Conservation (phyloP, 1,140 invertebrate genomes). For the Elymnias hypermnestra region DNA sequence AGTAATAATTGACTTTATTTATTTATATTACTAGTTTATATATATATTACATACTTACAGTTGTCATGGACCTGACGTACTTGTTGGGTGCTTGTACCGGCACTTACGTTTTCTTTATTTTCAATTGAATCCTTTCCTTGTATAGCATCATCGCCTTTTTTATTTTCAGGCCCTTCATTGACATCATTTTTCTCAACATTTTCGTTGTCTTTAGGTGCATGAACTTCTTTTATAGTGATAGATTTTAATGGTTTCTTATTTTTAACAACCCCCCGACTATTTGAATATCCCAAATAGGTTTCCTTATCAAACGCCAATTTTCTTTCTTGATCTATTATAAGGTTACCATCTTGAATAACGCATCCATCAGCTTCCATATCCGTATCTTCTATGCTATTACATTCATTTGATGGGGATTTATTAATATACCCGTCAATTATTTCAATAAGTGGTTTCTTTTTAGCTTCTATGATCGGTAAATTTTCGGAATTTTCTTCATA, state of each 20-base stretch:
- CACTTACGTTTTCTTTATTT: not conserved
- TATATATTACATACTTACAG: not conserved
- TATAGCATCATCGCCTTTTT: not conserved
- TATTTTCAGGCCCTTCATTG: not conserved
- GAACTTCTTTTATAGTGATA: slow-evolving; percentile 23
- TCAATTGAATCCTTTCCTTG: slow-evolving; percentile 9
- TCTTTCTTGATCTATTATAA: slow-evolving; percentile 38
- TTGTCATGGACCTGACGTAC: not conserved
- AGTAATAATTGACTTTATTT: too few relatives aligned
- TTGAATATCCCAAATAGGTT: not conserved
- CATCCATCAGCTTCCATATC: slow-evolving; percentile 14
- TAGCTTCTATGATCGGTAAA: slow-evolving; percentile 19
- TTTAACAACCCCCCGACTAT: slow-evolving; percentile 5
- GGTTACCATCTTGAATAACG: slow-evolving; percentile 26
- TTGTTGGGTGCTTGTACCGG: not conserved
- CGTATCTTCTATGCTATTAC: slow-evolving; percentile 8
- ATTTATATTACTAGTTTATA: too few relatives aligned
- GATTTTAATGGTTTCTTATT: slow-evolving; percentile 11
- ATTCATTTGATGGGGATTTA: slow-evolving; percentile 15
- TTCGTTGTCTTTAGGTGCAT: slow-evolving; percentile 7
- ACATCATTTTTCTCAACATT: slow-evolving; percentile 6
- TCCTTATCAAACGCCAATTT: slow-evolving; percentile 29
- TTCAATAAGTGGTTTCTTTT: slow-evolving; percentile 39
- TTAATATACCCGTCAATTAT: slow-evolving; percentile 34
- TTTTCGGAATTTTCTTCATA: too few relatives aligned